Percentiles rank a stretch among this genome's conserved stretches.
Conservation (phyloP, 2,113 vertebrate genomes). For the Uria lomvia region DNA sequence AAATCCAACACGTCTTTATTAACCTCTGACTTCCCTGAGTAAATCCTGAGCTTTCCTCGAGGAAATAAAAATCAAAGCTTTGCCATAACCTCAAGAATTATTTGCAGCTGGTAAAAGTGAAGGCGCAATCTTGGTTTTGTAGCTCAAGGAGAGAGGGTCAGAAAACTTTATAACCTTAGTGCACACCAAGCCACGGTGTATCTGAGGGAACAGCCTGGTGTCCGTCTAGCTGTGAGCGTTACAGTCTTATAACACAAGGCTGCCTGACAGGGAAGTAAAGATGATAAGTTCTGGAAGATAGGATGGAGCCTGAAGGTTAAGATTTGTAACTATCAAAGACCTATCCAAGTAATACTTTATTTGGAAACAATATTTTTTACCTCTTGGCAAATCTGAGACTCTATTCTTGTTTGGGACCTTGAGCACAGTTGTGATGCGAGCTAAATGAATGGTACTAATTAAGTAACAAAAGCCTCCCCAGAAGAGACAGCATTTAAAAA, state of each 20-base stretch:
- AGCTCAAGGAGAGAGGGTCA: background rate
- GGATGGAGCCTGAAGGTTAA: background rate
- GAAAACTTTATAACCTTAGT: background rate
- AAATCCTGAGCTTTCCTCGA: background rate
- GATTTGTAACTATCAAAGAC: background rate
- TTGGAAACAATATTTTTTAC: background rate
- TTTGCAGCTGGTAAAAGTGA: background rate
- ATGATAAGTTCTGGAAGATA: background rate
- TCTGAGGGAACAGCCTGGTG: background rate
- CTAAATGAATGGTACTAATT: background rate
- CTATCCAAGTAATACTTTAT: background rate
- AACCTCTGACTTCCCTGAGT: background rate
- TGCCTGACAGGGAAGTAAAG: background rate
- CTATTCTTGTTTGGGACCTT: background rate
- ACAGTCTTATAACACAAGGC: background rate
- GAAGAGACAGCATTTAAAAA: background rate
- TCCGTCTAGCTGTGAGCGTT: background rate
- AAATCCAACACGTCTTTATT: background rate
- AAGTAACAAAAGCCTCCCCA: background rate
- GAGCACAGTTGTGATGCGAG: background rate
- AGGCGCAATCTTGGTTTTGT: background rate
- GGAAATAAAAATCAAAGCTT: slow-evolving; percentile 8
- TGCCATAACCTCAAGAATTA: background rate
- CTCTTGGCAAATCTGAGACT: background rate
- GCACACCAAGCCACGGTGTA: background rate